A percentile compares a stretch with the other conserved stretches of the same genome.
phyloP scores from a whole-genome alignment of 1,140 invertebrate genomes.

The Copidosoma floridanum region DNA sequence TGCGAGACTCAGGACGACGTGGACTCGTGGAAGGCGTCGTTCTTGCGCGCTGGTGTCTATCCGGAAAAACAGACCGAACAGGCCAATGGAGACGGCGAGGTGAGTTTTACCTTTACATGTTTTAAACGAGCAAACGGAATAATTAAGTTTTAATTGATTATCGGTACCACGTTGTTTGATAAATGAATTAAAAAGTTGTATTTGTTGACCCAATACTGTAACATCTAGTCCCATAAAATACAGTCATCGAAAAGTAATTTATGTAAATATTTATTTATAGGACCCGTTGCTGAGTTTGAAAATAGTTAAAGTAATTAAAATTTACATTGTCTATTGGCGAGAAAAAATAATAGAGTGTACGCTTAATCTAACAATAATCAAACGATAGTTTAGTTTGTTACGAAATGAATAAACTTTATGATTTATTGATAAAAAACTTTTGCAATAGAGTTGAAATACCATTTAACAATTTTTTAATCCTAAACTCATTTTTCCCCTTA shows the following conservation, averaged over 20 bases:
- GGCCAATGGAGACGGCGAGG: constrained; percentile 85
- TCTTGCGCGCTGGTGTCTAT: constrained; percentile 97
- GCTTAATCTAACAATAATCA: constrained; percentile 35
- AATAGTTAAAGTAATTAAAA: constrained; percentile 34
- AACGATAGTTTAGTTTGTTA: constrained; percentile 43
- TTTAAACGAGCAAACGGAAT: too few species aligned
- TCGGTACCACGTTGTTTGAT: too few species aligned
- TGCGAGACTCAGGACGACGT: constrained; percentile 98
- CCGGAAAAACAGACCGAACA: constrained; percentile 90
- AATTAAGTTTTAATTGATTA: too few species aligned
- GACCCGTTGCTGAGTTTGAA: constrained; percentile 47
- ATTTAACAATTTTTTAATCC: constrained; percentile 41
- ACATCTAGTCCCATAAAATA: too few species aligned
- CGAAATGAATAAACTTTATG: too few species aligned
- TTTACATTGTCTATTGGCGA: constrained; percentile 32
- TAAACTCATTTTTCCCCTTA: constrained; percentile 43
- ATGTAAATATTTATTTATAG: constrained; percentile 48
- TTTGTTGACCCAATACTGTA: too few species aligned
- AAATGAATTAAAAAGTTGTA: too few species aligned
- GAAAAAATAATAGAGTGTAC: too few species aligned
- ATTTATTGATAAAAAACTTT: too few species aligned
- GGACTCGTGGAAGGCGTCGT: constrained; percentile 99
- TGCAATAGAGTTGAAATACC: too few species aligned
- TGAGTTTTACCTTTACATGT: constrained; percentile 61
- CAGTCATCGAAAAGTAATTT: constrained; percentile 4